Evolutionary conservation across 2,113 vertebrate species (phyloP).

Genomic region (Phalacrocorax brasilianus): DNA sequence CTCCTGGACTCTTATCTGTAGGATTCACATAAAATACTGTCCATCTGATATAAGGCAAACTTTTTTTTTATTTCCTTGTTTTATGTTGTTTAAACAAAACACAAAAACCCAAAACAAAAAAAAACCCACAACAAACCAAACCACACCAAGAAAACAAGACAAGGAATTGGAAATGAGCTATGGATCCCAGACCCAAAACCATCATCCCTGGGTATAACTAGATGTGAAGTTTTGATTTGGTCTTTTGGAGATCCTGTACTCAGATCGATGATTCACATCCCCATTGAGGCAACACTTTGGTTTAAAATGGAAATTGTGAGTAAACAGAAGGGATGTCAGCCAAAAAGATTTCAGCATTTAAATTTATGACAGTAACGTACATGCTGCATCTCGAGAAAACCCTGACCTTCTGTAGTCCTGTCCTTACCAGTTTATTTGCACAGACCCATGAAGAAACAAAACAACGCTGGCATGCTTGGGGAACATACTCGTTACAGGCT

Average conservation of each 20-base stretch:
- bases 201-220: neutral
- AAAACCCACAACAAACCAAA: neutral
- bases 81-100: neutral
- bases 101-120: too few relatives aligned
- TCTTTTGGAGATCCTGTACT: neutral
- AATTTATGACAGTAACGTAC: neutral
- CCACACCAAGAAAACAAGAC: neutral
- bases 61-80: neutral
- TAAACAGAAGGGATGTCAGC: neutral
- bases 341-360: neutral
- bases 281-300: neutral
- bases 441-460: neutral
- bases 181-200: neutral
- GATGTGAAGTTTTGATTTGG: neutral
- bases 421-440: neutral
- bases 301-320: slow-evolving; percentile 9
- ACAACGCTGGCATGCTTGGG: neutral
- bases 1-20: neutral
- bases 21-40: neutral
- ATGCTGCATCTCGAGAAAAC: neutral
- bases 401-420: slow-evolving; percentile 12
- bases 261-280: neutral
- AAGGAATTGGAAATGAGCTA: neutral
- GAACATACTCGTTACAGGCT: neutral
- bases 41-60: neutral